Evolutionary conservation across 2,888 invertebrate genomes (phyloP).

Genomic region (Siphlonurus alternatus): DNA sequence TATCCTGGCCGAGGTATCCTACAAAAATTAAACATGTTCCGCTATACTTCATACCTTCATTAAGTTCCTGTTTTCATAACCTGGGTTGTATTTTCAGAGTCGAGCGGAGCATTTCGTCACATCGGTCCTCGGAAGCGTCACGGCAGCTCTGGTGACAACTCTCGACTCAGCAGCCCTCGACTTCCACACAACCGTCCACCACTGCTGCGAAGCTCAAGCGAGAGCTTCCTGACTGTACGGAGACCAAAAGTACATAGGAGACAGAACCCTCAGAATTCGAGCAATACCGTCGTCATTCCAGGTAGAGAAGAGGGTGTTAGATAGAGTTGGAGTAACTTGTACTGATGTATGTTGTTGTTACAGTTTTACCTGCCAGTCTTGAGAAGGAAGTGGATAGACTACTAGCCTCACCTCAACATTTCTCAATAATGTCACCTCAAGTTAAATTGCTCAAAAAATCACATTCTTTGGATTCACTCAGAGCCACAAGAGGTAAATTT

Average conservation of each 20-base stretch:
- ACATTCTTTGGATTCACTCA: constrained; percentile 21
- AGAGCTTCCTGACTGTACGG: constrained; percentile 29
- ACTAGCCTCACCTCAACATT: constrained; percentile 12
- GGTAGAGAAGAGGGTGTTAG: constrained; percentile 7
- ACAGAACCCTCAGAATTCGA: constrained; percentile 6
- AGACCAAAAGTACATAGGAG: constrained; percentile 6
- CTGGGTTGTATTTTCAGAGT: constrained; percentile 10
- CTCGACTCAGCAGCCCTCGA: constrained; percentile 9
- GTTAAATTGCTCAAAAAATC: constrained; percentile 15
- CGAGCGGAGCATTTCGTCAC: constrained; percentile 11
- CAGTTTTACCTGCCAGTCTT: constrained; percentile 14
- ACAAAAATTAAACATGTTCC: not conserved
- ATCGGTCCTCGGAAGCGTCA: constrained; percentile 15
- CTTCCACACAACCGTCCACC: constrained; percentile 11
- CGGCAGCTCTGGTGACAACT: constrained; percentile 17
- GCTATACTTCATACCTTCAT: not conserved
- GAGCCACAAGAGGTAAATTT: constrained; percentile 16
- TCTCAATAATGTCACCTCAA: not conserved
- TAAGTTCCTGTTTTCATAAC: constrained; percentile 2
- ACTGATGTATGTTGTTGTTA: constrained; percentile 14
- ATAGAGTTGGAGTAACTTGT: not conserved
- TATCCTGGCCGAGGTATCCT: not conserved
- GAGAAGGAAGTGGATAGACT: constrained; percentile 16
- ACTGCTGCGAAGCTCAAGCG: constrained; percentile 33
- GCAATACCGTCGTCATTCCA: constrained; percentile 14